phyloP scores from a whole-genome alignment of 2,113 vertebrate genomes.

The Ammodytes marinus region DNA sequence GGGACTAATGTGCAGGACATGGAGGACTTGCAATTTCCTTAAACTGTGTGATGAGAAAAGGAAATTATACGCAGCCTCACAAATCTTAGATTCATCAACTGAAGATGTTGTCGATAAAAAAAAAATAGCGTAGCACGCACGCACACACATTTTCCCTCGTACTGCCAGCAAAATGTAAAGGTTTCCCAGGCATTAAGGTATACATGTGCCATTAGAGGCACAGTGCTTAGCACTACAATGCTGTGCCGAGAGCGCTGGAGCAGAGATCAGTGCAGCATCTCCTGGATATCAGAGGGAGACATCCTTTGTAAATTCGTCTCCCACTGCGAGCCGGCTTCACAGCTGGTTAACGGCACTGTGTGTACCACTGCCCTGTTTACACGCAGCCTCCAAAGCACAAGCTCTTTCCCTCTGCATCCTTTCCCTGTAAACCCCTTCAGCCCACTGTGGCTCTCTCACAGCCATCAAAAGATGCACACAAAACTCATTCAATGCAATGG shows the following conservation, averaged over 20 bases:
- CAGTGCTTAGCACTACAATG: constrained; percentile 85
- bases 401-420: constrained; percentile 52
- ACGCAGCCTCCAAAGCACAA: constrained; percentile 76
- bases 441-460: constrained; percentile 51
- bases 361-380: constrained; percentile 83
- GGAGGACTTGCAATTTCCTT: constrained; percentile 68
- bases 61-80: constrained; percentile 69
- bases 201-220: constrained; percentile 78
- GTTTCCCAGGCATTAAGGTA: constrained; percentile 77
- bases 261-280: constrained; percentile 83
- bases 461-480: constrained; percentile 57
- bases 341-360: constrained; percentile 85
- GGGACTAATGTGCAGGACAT: constrained; percentile 64
- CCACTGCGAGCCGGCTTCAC: constrained; percentile 85
- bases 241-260: constrained; percentile 78
- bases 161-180: constrained; percentile 77
- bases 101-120: constrained; percentile 58
- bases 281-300: constrained; percentile 84
- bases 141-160: constrained; percentile 41
- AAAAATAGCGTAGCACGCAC: background rate
- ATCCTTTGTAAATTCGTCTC: constrained; percentile 86
- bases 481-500: constrained; percentile 37
- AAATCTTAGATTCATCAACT: constrained; percentile 56
- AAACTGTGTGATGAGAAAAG: constrained; percentile 68
- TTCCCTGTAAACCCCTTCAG: constrained; percentile 54